Conservation (phyloP, 2,113 vertebrate genomes). For the Platanista minor region DNA sequence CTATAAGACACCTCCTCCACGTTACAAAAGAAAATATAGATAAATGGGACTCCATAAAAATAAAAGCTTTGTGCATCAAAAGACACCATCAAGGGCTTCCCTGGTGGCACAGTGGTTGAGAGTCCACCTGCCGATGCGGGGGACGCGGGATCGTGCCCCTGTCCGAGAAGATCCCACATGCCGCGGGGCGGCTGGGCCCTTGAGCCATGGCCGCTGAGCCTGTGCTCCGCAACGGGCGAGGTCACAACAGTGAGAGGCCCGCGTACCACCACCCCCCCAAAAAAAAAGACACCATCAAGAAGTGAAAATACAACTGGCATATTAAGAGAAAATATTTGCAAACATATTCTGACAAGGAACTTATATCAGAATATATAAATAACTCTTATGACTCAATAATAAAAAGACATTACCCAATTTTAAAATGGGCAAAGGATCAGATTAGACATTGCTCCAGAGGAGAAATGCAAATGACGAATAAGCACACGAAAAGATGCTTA, state of each 20-base stretch:
- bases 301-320: not conserved
- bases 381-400: not conserved
- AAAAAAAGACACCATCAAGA: not conserved
- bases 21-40: not conserved
- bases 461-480: not conserved
- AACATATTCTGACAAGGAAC: not conserved
- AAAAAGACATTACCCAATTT: not conserved
- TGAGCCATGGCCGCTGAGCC: too few relatives aligned
- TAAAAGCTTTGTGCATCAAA: not conserved
- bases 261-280: too few relatives aligned
- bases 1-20: not conserved
- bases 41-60: not conserved
- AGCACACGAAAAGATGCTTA: not conserved
- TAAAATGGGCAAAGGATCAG: not conserved
- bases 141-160: too few relatives aligned
- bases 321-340: not conserved
- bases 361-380: not conserved
- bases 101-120: too few relatives aligned
- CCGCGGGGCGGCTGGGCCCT: too few relatives aligned
- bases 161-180: too few relatives aligned
- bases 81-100: not conserved
- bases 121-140: too few relatives aligned
- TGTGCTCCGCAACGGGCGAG: too few relatives aligned
- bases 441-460: not conserved
- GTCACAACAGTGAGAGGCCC: too few relatives aligned